Base-by-base conservation (phyloP, 2,888 invertebrate species). In the Campopleginae sp. region DNA sequence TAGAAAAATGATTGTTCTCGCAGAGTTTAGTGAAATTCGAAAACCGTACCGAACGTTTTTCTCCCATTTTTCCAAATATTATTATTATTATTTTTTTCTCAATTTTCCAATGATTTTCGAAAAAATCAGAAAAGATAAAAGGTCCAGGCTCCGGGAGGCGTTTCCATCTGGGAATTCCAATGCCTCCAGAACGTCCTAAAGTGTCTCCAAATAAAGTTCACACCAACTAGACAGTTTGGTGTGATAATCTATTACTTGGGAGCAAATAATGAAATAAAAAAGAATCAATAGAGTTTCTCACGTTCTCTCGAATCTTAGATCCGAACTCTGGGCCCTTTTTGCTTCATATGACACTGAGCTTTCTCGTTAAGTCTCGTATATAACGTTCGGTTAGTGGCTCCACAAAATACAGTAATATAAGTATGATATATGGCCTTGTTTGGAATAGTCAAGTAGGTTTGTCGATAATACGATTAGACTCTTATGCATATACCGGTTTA, bases 381-480 rank as follows among this genome's bases (percentile, higher is more conserved):
- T 58, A 19, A 66, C 38, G 19, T 46, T 66, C 65, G 66, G 74
- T 66, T 66, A 66, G 54, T 27, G 54, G 44, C 33, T 46, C 3
- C 68, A 46, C 46, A 8, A 68, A 46, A 68, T 68, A 68, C 68
- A 44, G 46, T 31, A 6, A 27, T 68, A 27, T 74, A 66, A 54
- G 42, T 72, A 54, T 80, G 54, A 72, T 80, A 46, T 74, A 66
- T 33, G 14, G 10, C 66, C 19, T 65, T 54, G 78, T 63, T 78
- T 65, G 31, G 66, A 74, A 80, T 74, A 66, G 38, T 46, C 61
- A 74, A 38, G 54, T 42, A 42, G 48, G 17, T 58, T 66, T 65
- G 27, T 54, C 65, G 19, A 54, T 74, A 79, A 79, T 71, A 63
- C 79, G 71, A 79, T 71, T 71, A 71, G 48, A 79, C 63, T 79